These are phyloP conservation scores for Rhodinocichla rosea DNA, from an alignment of 2,113 vertebrate genomes.

Conservation along the genomic window DNA sequence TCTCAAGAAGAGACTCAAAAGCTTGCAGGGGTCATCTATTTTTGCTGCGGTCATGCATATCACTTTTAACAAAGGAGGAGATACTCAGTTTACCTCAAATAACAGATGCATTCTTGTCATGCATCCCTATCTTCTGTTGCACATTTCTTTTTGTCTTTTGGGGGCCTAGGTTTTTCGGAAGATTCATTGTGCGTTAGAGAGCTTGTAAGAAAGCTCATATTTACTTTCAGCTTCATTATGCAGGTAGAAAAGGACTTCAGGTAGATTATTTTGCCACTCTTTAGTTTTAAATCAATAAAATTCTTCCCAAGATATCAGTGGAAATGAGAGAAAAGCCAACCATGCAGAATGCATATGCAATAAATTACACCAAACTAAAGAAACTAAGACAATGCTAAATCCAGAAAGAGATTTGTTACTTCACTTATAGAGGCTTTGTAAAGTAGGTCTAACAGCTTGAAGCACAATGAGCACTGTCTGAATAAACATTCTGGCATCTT, in stretches of 20 bases:
- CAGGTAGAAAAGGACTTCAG: background rate
- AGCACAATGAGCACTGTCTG: background rate
- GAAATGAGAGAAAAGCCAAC: background rate
- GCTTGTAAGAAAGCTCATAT: background rate
- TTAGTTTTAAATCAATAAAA: background rate
- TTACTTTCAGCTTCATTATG: conserved; percentile 9
- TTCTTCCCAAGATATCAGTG: background rate
- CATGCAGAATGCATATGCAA: background rate
- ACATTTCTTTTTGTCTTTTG: background rate
- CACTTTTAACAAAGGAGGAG: background rate
- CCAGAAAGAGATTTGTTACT: background rate
- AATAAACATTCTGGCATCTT: background rate
- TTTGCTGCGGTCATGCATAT: background rate
- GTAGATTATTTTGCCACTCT: background rate
- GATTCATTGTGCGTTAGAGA: background rate
- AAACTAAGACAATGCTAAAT: background rate
- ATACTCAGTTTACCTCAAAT: background rate
- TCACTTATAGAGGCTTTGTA: background rate
- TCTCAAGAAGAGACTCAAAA: background rate
- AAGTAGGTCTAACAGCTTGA: background rate
- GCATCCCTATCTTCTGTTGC: background rate
- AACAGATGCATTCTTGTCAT: background rate
- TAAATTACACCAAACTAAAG: background rate
- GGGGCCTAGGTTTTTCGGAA: background rate
- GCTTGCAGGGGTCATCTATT: background rate